Conservation (phyloP, 2,113 vertebrate species). For the Salvelinus namaycush region DNA sequence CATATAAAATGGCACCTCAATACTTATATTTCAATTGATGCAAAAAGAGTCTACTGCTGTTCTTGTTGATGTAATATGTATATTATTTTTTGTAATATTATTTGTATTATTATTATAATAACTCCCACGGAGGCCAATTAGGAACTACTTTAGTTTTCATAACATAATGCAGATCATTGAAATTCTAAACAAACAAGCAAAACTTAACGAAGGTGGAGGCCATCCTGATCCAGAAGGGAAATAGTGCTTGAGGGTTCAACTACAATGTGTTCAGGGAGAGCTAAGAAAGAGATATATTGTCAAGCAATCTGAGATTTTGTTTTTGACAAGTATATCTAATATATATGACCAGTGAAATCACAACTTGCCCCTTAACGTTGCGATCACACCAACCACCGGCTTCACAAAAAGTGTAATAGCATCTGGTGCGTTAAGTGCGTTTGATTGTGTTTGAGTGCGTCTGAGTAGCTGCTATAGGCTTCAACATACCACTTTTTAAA, state of each 20-base stretch:
- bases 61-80: constrained; percentile 17
- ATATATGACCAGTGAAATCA: not conserved
- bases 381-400: too few species aligned
- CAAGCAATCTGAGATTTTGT: not conserved
- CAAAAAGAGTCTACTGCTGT: constrained; percentile 7
- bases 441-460: too few species aligned
- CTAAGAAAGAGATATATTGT: not conserved
- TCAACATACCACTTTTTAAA: too few species aligned
- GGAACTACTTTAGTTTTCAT: constrained; percentile 7
- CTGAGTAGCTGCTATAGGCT: too few species aligned
- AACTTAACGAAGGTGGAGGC: not conserved
- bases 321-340: not conserved
- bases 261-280: not conserved
- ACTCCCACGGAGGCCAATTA: constrained; percentile 47
- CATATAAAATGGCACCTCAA: not conserved
- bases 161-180: constrained; percentile 29
- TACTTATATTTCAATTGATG: constrained; percentile 4
- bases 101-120: too few species aligned
- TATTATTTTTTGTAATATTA: not conserved
- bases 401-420: too few species aligned
- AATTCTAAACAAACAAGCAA: constrained; percentile 28
- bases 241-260: not conserved
- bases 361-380: not conserved
- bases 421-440: too few species aligned
- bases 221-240: not conserved